Conservation (phyloP, 2,797 vertebrate species). For the Lateolabrax maculatus region DNA sequence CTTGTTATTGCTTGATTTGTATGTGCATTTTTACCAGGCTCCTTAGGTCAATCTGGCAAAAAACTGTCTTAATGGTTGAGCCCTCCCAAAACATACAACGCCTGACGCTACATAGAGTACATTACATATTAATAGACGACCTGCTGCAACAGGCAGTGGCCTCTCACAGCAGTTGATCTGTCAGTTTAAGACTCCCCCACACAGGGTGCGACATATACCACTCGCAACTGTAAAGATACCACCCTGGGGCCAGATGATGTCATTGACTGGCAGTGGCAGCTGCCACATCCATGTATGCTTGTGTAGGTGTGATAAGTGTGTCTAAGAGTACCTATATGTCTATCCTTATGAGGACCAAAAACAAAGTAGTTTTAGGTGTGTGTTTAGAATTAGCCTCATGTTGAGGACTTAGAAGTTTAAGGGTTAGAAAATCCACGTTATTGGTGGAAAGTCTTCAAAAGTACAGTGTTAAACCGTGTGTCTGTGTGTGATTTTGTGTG, state of each 20-base stretch:
- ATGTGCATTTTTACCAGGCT: neutral
- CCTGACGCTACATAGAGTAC: constrained; percentile 3
- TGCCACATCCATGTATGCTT: constrained; percentile 62
- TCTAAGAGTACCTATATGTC: constrained; percentile 9
- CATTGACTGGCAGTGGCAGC: constrained; percentile 76
- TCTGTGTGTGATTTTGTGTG: neutral
- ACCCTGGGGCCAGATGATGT: constrained; percentile 65
- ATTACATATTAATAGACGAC: constrained; percentile 15
- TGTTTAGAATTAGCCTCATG: neutral
- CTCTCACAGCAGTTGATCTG: constrained; percentile 36
- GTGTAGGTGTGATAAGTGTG: constrained; percentile 49
- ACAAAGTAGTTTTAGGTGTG: neutral
- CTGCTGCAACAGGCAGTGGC: constrained; percentile 34
- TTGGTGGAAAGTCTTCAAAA: neutral
- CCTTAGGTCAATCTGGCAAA: neutral
- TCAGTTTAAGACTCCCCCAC: constrained; percentile 43
- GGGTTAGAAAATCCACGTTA: neutral
- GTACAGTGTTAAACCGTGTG: neutral
- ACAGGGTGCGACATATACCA: constrained; percentile 53
- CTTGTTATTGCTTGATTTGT: neutral
- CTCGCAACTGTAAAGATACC: constrained; percentile 47
- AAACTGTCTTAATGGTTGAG: neutral
- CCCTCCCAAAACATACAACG: constrained; percentile 1
- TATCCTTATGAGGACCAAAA: constrained; percentile 10
- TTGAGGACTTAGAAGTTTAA: neutral